phyloP scores from a whole-genome alignment of 1,140 invertebrate genomes.

The Delia radicum region DNA sequence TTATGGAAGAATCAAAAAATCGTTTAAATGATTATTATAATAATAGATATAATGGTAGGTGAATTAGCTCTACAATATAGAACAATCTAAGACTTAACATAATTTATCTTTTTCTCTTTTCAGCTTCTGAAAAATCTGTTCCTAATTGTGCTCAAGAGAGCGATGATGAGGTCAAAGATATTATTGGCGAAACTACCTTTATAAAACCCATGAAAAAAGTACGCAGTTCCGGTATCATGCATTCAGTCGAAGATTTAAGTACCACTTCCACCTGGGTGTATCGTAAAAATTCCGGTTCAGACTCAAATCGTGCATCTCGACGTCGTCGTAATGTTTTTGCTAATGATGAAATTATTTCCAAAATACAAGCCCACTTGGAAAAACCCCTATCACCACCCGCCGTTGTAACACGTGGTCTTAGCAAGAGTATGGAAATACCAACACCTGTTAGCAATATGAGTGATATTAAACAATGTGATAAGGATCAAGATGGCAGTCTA shows the following conservation, averaged over 20 bases:
- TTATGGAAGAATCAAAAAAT: slow-evolving; percentile 53
- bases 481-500: slow-evolving; percentile 33
- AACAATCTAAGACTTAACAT: neutral
- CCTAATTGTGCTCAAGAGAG: slow-evolving; percentile 52
- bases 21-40: slow-evolving; percentile 48
- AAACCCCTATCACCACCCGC: slow-evolving; percentile 43
- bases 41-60: slow-evolving; percentile 42
- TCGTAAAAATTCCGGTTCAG: slow-evolving; percentile 59
- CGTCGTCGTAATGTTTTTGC: slow-evolving; percentile 48
- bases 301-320: slow-evolving; percentile 53
- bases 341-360: slow-evolving; percentile 53
- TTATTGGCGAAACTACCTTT: slow-evolving; percentile 60
- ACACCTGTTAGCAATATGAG: slow-evolving; percentile 53
- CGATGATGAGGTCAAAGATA: slow-evolving; percentile 62
- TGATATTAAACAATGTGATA: slow-evolving; percentile 36
- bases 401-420: slow-evolving; percentile 49
- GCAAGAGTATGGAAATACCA: slow-evolving; percentile 55
- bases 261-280: slow-evolving; percentile 75
- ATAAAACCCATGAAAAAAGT: slow-evolving; percentile 63
- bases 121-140: slow-evolving; percentile 26
- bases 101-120: neutral
- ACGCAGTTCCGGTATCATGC: slow-evolving; percentile 67
- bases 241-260: slow-evolving; percentile 72
- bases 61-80: neutral
- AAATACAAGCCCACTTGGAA: slow-evolving; percentile 49